Evolutionary conservation across 1,140 invertebrate genomes (phyloP), one percentile per base, ranked within the genome.

Genomic region (Bombus superbus): DNA sequence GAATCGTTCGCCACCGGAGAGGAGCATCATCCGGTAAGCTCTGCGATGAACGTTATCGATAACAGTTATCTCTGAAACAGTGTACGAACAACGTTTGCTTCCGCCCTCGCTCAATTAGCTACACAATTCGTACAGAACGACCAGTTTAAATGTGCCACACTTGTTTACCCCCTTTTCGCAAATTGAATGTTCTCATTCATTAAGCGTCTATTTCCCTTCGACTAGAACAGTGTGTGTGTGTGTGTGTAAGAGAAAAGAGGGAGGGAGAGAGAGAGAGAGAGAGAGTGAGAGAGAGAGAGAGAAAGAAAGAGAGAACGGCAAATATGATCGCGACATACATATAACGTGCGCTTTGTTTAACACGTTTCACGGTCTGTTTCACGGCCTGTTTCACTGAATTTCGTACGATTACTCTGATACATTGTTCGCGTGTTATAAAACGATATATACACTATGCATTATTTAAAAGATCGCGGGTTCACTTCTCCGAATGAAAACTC

Each of bases 41-140:
- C 59, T n/a, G 28, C 59, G 69, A 81, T 62, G 75, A 84, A 44
- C 82, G 72, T 84, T 68, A 79, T 85, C 76, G 76, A 84, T 84
- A 74, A 84, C 73, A 57, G 76, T 85, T 85, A 72, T 62, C 68
- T 69, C 40, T 32, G 35, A 18, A 47, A 35, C 42, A 68, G 40
- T 11, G 76, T 32, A 53, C 53, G 40, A 40, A 68, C 62, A 44
- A n/a, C 66, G 81, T 76, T 68, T 25, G 35, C 38, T 79, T 42
- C n/a, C 66, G n/a, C 47, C 53, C 76, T 44, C 38, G 47, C 47
- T 69, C 66, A 42, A 80, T 80, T 71, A 57, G n/a, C 76, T 5
- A 35, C 10, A 53, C 53, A 28, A 18, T 47, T 47, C 38, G 66
- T 53, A 42, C 22, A 8, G 35, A 44, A 53, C 6, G 18, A 15